These are phyloP conservation scores for Peromyscus leucopus DNA, from an alignment of 2,113 vertebrate species.

Conservation along the genomic window DNA sequence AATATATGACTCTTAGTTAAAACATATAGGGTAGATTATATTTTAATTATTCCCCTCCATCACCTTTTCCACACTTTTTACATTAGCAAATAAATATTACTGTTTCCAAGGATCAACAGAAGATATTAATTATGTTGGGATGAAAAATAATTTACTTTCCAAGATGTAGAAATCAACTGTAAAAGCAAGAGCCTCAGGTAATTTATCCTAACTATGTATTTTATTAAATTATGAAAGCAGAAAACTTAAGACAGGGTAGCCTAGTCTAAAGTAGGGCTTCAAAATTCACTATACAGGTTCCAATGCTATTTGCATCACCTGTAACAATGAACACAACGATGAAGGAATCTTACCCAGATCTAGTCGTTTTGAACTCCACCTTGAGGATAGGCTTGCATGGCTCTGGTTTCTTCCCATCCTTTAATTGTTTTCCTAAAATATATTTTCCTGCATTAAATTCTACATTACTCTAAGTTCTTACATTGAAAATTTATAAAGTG, in stretches of 20 bases:
- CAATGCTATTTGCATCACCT: background rate
- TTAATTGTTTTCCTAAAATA: constrained; percentile 98
- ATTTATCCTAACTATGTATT: constrained; percentile 42
- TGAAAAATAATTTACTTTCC: constrained; percentile 56
- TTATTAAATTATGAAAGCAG: constrained; percentile 41
- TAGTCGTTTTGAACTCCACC: constrained; percentile 99
- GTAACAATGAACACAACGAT: constrained; percentile 7
- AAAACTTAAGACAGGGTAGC: constrained; percentile 13
- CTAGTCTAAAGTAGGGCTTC: background rate
- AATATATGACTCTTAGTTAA: constrained; percentile 42
- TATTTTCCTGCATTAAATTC: constrained; percentile 86
- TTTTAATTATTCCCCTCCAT: constrained; percentile 44
- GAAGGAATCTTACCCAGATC: constrained; percentile 92
- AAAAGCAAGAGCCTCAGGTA: background rate
- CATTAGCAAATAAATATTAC: constrained; percentile 33
- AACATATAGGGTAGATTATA: background rate
- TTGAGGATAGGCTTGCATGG: constrained; percentile 99
- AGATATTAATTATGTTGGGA: background rate
- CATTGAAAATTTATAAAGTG: constrained; percentile 58
- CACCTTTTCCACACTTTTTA: background rate
- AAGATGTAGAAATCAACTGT: constrained; percentile 27
- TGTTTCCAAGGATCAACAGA: constrained; percentile 29
- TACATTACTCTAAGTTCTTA: constrained; percentile 68
- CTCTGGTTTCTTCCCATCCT: constrained; percentile 99
- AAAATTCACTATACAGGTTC: background rate